Evolutionary conservation across 2,113 vertebrate genomes (phyloP).

Genomic region (Mirza zaza): DNA sequence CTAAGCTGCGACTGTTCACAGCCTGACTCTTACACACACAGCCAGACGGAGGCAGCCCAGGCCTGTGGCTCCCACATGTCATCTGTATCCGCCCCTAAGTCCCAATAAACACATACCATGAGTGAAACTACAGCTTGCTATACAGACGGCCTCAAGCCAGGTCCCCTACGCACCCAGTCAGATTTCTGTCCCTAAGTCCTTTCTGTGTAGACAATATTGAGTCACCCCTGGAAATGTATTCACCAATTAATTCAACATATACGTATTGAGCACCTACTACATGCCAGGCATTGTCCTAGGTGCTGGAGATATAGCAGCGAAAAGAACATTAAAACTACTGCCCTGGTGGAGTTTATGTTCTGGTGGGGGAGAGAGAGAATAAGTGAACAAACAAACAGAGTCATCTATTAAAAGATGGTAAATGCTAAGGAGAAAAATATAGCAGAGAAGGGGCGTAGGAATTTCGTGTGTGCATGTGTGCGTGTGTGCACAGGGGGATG

Average conservation of each 20-base stretch:
- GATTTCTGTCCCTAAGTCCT: neutral
- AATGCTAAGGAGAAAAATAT: neutral
- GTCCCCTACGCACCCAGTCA: neutral
- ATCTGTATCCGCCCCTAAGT: neutral
- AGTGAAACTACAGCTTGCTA: neutral
- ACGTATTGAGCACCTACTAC: neutral
- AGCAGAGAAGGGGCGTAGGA: neutral
- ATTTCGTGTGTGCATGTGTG: fast-evolving
- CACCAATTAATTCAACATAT: neutral
- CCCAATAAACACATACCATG: neutral
- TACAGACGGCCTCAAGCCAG: neutral
- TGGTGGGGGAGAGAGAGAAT: neutral
- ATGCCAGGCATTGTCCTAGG: neutral
- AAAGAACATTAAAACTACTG: neutral
- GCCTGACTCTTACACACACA: neutral
- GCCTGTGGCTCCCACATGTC: neutral
- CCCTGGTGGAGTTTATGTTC: neutral
- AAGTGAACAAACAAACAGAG: neutral
- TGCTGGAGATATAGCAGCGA: neutral
- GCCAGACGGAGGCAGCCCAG: neutral
- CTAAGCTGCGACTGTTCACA: neutral
- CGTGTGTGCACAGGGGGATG: too few relatives aligned
- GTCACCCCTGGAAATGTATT: neutral
- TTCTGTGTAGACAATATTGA: neutral
- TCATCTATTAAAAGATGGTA: neutral